Conservation (phyloP, 2,888 invertebrate species). For the Dynastes hyllus region DNA sequence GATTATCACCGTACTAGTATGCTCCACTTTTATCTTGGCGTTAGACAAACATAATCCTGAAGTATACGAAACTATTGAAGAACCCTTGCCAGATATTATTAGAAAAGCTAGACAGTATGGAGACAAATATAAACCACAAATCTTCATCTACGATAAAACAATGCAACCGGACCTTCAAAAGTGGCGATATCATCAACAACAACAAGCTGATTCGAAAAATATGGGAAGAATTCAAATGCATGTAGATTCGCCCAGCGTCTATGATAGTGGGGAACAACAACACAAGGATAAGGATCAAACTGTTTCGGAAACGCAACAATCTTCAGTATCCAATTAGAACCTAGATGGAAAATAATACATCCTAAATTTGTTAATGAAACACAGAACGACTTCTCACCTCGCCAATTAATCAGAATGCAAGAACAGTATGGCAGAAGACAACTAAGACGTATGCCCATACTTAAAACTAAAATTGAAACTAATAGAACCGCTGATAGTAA, state of each 20-base stretch:
- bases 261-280: neutral
- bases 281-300: neutral
- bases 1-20: slow-evolving; percentile 38
- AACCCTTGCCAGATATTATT: slow-evolving; percentile 49
- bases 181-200: slow-evolving; percentile 65
- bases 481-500: neutral
- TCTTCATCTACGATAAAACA: slow-evolving; percentile 61
- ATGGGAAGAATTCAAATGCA: slow-evolving; percentile 24
- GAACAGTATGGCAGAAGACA: slow-evolving; percentile 33
- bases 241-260: neutral
- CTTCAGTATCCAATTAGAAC: slow-evolving; percentile 11
- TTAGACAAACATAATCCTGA: slow-evolving; percentile 44
- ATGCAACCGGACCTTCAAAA: slow-evolving; percentile 65
- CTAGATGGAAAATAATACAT: slow-evolving; percentile 51
- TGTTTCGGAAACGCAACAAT: neutral
- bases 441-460: neutral
- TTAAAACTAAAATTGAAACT: neutral
- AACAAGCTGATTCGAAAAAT: slow-evolving; percentile 60
- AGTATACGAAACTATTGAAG: slow-evolving; percentile 54
- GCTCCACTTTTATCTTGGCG: slow-evolving; percentile 8
- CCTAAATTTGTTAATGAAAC: slow-evolving; percentile 55
- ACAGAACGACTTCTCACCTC: slow-evolving; percentile 30
- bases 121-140: slow-evolving; percentile 56
- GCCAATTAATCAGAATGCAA: slow-evolving; percentile 31
- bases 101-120: slow-evolving; percentile 53